Evolutionary conservation across 2,888 invertebrate genomes (phyloP), one percentile per base, ranked within the genome.

Genomic region (Pristionchus entomophagus): DNA sequence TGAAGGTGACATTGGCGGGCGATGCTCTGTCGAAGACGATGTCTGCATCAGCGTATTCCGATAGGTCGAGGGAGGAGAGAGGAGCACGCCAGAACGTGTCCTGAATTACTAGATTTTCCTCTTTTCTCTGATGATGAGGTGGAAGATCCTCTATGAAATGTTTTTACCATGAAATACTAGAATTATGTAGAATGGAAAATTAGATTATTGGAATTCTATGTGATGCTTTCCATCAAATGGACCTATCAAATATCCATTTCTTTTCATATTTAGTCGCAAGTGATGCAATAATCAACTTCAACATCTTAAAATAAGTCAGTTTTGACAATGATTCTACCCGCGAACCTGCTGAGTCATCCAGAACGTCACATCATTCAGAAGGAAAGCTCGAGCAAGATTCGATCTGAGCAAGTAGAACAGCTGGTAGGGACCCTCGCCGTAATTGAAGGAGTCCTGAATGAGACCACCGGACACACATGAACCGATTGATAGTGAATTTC

Each of bases 321-420:
- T 22, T 56, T 56, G 8, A 17, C 22, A 19, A 38, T 5, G 4
- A 69, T 8, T 22, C 22, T 56, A 22, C 5, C 22, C 10, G 0
- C 41, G 0, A 45, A 91, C 91, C 87, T 93, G 93, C 80, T 93
- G 93, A 38, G 92, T 91, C 93, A 93, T 93, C 93, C 93, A 93
- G 78, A 93, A 93, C 0, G 88, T 87, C 53, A 85, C 87, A 12
- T 87, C 69, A 17, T 87, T 86, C 12, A 88, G 86, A 0, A 92
- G 84, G 62, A 92, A 87, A 19, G 91, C 89, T 59, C 87, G 49
- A 12, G 92, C 92, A 6, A 92, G 85, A 86, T 93, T 93, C 0
- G 92, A 88, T 12, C 93, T 87, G 62, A 93, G 91, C n/a, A 93
- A 83, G 82, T 91, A 93, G 84, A 93, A 92, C 29, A 93, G 86